Evolutionary conservation across 2,113 vertebrate genomes (phyloP).

Genomic region (Mus musculus): DNA sequence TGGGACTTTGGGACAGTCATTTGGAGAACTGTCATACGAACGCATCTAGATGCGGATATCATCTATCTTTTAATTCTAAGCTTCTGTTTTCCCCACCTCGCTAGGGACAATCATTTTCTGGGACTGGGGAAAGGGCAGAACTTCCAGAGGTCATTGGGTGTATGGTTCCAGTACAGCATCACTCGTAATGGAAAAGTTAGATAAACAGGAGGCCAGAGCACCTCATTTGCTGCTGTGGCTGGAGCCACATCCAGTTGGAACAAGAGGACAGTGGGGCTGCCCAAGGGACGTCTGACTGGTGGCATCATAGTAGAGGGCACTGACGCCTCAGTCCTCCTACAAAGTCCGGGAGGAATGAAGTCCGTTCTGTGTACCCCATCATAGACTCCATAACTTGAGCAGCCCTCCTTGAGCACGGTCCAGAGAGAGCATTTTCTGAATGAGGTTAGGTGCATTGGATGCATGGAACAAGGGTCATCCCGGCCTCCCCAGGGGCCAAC

Average conservation of each 20-base stretch:
- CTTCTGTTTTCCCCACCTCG: not conserved
- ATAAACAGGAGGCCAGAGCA: not conserved
- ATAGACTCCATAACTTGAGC: not conserved
- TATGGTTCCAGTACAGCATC: not conserved
- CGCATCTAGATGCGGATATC: not conserved
- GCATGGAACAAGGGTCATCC: not conserved
- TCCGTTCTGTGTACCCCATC: not conserved
- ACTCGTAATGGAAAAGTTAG: not conserved
- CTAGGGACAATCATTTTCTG: not conserved
- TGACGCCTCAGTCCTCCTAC: not conserved
- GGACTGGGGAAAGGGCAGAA: accelerated
- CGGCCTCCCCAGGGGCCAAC: not conserved
- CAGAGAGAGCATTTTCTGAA: not conserved
- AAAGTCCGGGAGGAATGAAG: not conserved
- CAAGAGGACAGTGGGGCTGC: not conserved
- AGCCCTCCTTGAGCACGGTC: not conserved
- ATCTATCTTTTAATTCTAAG: not conserved
- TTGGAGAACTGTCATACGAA: not conserved
- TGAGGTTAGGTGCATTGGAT: not conserved
- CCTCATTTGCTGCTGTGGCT: not conserved
- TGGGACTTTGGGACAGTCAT: not conserved
- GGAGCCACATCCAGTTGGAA: not conserved
- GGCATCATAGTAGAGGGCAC: not conserved
- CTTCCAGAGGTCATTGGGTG: not conserved
- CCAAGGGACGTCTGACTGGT: not conserved